phyloP scores from a whole-genome alignment of 2,797 vertebrate species.

The Adelosebastes latens region DNA sequence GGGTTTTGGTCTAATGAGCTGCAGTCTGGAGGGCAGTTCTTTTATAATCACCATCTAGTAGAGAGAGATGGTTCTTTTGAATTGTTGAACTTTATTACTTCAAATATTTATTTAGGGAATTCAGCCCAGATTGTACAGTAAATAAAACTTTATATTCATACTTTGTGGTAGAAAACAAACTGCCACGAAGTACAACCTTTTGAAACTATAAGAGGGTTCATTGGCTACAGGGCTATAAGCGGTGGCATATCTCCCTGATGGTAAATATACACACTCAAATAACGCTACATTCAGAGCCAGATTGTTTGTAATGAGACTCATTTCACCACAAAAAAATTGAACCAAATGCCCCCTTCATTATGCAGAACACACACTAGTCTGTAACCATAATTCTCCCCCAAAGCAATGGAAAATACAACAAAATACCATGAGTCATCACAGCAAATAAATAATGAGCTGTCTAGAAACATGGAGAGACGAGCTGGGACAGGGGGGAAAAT shows the following conservation, averaged over 20 bases:
- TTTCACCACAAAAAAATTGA: not conserved
- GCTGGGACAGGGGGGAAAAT: not conserved
- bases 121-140: not conserved
- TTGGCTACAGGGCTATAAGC: not conserved
- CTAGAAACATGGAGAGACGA: not conserved
- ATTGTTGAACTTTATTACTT: constrained; percentile 1
- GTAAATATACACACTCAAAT: not conserved
- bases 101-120: constrained; percentile 11
- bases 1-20: constrained; percentile 47
- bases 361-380: not conserved
- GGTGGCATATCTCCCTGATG: not conserved
- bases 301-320: not conserved
- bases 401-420: not conserved
- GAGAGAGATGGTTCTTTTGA: constrained; percentile 11
- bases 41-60: constrained; percentile 30
- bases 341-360: not conserved
- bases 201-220: not conserved
- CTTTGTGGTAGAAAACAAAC: not conserved
- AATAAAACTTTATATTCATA: not conserved
- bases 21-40: constrained; percentile 13
- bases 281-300: not conserved
- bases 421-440: not conserved
- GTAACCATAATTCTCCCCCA: not conserved
- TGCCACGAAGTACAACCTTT: not conserved
- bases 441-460: not conserved